These are phyloP conservation scores for Hybos culiciformis DNA, from an alignment of 2,888 invertebrate genomes.

Conservation along the genomic window DNA sequence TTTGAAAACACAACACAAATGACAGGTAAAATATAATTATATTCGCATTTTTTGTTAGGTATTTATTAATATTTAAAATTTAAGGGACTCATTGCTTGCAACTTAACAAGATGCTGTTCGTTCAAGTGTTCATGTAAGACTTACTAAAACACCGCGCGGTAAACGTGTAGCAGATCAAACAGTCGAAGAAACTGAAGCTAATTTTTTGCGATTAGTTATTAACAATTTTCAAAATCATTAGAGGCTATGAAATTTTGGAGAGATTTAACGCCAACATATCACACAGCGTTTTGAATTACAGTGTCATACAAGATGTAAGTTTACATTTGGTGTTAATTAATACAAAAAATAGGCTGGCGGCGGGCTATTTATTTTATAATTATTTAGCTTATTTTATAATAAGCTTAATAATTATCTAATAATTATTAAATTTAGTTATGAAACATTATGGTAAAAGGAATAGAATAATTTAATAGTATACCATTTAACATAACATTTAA, in stretches of 20 bases:
- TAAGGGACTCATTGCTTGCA: slow-evolving; percentile 87
- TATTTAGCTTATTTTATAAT: too few species aligned
- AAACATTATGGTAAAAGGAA: too few species aligned
- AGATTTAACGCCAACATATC: slow-evolving; percentile 96
- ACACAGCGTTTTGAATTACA: slow-evolving; percentile 92
- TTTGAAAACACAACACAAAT: slow-evolving; percentile 77
- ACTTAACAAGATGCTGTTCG: slow-evolving; percentile 92
- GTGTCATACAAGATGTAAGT: slow-evolving; percentile 90
- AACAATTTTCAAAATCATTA: slow-evolving; percentile 41
- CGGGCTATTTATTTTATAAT: too few species aligned
- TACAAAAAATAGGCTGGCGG: too few species aligned
- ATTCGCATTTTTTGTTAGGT: slow-evolving; percentile 1
- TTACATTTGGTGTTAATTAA: too few species aligned
- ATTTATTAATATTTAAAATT: slow-evolving; percentile 17
- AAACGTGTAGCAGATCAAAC: slow-evolving; percentile 75
- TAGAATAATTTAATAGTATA: too few species aligned
- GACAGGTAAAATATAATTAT: slow-evolving; percentile 51
- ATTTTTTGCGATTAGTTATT: slow-evolving; percentile 49
- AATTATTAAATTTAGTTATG: too few species aligned
- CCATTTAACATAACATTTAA: too few species aligned
- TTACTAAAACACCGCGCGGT: slow-evolving; percentile 69
- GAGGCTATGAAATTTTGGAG: slow-evolving; percentile 66
- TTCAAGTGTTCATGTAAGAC: slow-evolving; percentile 88
- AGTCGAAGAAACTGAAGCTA: slow-evolving; percentile 93
- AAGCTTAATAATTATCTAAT: too few species aligned